Percentiles rank a stretch among this genome's conserved stretches.
phyloP scores from a whole-genome alignment of 2,797 vertebrate genomes.

The Cuniculus paca region DNA sequence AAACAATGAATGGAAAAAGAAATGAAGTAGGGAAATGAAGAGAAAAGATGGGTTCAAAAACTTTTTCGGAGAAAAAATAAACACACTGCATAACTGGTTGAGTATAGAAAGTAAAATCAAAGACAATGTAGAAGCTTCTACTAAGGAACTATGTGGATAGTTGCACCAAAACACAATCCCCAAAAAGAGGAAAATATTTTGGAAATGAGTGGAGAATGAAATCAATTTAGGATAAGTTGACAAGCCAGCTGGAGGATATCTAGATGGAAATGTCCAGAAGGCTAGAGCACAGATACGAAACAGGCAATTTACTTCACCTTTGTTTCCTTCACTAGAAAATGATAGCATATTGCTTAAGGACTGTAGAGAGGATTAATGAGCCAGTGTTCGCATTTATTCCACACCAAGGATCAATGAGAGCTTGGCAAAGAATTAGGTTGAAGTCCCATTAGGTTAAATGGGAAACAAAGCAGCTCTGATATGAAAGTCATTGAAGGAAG shows the following conservation, averaged over 20 bases:
- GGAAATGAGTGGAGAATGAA: constrained; percentile 2
- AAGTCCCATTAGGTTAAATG: constrained; percentile 67
- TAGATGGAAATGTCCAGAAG: constrained; percentile 70
- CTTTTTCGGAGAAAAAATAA: not conserved
- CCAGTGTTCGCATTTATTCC: constrained; percentile 77
- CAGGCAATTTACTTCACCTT: constrained; percentile 63
- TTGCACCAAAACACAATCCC: not conserved
- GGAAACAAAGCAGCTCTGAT: constrained; percentile 71
- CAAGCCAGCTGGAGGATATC: constrained; percentile 51
- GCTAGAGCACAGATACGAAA: constrained; percentile 32
- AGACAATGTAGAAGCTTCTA: not conserved
- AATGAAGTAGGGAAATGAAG: not conserved
- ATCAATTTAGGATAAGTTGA: constrained; percentile 18
- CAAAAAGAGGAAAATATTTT: constrained; percentile 26
- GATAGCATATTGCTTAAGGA: constrained; percentile 60
- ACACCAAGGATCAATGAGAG: constrained; percentile 76
- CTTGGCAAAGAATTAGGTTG: constrained; percentile 57
- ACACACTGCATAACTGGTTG: constrained; percentile 2
- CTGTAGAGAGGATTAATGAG: constrained; percentile 70
- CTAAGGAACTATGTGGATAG: not conserved
- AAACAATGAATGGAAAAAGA: not conserved
- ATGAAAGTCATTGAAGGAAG: constrained; percentile 51
- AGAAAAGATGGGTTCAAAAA: not conserved
- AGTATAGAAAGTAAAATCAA: constrained; percentile 13
- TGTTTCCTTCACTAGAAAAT: constrained; percentile 65